Base-by-base conservation (phyloP, 2,888 invertebrate species). In the Clostera curtula region DNA sequence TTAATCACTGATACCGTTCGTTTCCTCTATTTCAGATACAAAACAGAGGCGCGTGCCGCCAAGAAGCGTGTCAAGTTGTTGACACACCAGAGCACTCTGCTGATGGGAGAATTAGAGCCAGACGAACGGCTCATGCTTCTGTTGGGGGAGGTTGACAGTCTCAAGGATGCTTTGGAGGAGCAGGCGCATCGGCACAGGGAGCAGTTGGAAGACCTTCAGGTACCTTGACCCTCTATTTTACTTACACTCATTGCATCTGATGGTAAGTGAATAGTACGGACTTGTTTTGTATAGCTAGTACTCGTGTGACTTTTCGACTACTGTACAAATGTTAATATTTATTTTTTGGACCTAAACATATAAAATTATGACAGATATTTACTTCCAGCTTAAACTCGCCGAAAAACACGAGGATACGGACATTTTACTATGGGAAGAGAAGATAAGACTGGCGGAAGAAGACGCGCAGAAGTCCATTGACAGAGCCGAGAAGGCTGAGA, bases 341-440 rank as follows among this genome's bases (percentile, higher is more conserved):
- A n/a, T n/a, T n/a, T n/a, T n/a, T n/a, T n/a, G n/a, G n/a, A n/a
- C n/a, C n/a, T n/a, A n/a, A n/a, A n/a, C n/a, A n/a, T n/a, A n/a
- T n/a, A n/a, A n/a, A n/a, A n/a, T n/a, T n/a, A n/a, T n/a, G n/a
- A n/a, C n/a, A n/a, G n/a, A n/a, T n/a, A n/a, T n/a, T 19, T 29
- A 2, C 6, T 45, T 27, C 12, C 64, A 83, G 76, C 48, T 85
- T 3, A 88, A 90, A 61, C 46, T 90, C 24, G 87, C 90, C 24
- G 89, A 90, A 40, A 86, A 86, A 39, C 88, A 90, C 41, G 86
- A 87, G 37, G 89, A 90, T 46, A 87, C 88, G 0, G 89, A 90
- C 53, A 85, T 89, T 7, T 87, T 91, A 12, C 63, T 90, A 0
- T 85, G 90, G 53, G 90, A 91, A 44, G 91, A 91, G 60, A 89